Conservation (phyloP, 2,888 invertebrate genomes). For the Myopa tessellatipennis region DNA sequence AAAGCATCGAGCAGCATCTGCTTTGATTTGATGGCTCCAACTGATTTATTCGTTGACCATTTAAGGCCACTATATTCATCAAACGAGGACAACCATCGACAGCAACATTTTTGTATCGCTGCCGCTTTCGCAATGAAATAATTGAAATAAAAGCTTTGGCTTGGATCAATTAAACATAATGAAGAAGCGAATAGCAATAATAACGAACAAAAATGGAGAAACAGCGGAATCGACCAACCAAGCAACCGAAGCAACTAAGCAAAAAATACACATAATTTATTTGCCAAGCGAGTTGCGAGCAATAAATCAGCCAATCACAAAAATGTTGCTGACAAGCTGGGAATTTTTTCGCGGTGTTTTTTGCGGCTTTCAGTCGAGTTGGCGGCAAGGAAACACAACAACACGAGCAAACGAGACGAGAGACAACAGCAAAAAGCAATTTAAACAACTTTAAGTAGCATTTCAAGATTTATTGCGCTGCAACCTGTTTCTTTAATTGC, state of each 20-base stretch:
- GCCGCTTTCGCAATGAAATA: not conserved
- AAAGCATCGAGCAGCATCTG: too few species aligned
- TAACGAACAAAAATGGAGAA: not conserved
- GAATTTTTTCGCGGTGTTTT: slow-evolving; percentile 26
- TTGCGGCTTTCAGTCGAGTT: not conserved
- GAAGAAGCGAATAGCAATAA: too few species aligned
- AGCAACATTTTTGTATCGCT: not conserved
- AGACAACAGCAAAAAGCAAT: slow-evolving; percentile 5
- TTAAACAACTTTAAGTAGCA: slow-evolving; percentile 49
- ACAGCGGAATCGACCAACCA: not conserved
- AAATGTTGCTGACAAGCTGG: slow-evolving; percentile 62
- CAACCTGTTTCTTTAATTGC: slow-evolving; percentile 68
- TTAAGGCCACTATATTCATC: not conserved
- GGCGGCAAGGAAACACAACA: slow-evolving; percentile 9
- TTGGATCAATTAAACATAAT: too few species aligned
- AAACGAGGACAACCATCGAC: not conserved
- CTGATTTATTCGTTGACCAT: slow-evolving; percentile 14
- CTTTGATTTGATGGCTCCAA: not conserved
- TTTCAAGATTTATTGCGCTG: slow-evolving; percentile 63
- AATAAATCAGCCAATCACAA: slow-evolving; percentile 67
- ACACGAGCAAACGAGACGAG: not conserved
- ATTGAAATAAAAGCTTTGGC: not conserved
- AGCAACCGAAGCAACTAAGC: not conserved
- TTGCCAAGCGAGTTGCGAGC: slow-evolving; percentile 58
- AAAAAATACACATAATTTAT: slow-evolving; percentile 48